Evolutionary conservation across 2,797 vertebrate species (phyloP).

Genomic region (Smutsia temminckii): DNA sequence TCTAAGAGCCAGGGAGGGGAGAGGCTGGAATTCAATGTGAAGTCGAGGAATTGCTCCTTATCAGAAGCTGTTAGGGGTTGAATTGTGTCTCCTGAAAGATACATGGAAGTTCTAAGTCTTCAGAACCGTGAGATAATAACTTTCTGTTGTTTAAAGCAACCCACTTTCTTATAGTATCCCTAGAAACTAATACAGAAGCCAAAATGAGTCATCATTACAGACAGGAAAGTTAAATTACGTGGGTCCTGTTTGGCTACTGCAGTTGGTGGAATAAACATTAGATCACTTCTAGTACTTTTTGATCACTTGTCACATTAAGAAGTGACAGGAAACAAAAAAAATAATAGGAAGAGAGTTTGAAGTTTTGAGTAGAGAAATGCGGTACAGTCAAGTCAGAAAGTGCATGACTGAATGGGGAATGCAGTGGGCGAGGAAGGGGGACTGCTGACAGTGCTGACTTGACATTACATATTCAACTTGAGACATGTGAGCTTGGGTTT

Average conservation of each 20-base stretch:
- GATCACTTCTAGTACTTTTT: neutral
- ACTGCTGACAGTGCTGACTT: neutral
- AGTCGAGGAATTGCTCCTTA: neutral
- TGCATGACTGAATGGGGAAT: neutral
- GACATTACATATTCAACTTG: neutral
- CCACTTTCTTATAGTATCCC: neutral
- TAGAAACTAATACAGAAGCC: neutral
- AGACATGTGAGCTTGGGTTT: neutral
- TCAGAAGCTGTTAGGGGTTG: neutral
- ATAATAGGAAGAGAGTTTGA: neutral
- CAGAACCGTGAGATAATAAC: neutral
- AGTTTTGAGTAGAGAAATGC: neutral
- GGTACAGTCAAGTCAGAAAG: neutral
- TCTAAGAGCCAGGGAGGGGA: neutral
- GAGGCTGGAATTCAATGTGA: neutral
- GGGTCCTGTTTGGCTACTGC: neutral
- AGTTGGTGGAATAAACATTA: neutral
- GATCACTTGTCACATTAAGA: neutral
- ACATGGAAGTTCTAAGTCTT: neutral
- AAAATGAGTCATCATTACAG: neutral
- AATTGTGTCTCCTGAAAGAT: neutral
- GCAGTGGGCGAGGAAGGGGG: neutral
- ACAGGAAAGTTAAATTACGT: neutral
- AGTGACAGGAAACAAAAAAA: neutral
- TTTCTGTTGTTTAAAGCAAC: neutral